Evolutionary conservation across 2,888 invertebrate species (phyloP).

Genomic region (Cheiracanthium punctorium): DNA sequence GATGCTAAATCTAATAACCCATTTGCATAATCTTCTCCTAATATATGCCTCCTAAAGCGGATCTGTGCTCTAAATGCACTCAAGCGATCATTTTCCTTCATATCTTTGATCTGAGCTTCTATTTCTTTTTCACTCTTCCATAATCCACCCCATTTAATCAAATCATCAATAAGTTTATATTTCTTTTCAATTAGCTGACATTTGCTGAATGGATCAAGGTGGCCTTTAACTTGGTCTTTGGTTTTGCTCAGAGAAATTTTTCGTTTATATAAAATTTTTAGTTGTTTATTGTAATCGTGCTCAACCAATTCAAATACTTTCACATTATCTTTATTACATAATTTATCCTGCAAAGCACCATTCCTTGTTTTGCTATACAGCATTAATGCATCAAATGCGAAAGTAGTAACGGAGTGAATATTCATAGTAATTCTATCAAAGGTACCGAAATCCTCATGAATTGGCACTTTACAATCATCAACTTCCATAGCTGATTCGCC

Average conservation of each 20-base stretch:
- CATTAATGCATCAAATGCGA: constrained; percentile 53
- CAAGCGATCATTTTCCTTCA: constrained; percentile 51
- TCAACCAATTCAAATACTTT: constrained; percentile 46
- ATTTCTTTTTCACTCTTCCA: constrained; percentile 68
- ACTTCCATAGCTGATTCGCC: constrained; percentile 35
- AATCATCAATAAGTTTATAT: constrained; percentile 66
- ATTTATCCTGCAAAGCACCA: constrained; percentile 57
- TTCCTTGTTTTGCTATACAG: constrained; percentile 54
- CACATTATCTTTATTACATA: constrained; percentile 44
- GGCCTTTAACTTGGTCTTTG: neutral
- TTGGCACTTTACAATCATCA: constrained; percentile 13
- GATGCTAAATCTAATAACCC: constrained; percentile 62
- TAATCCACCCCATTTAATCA: constrained; percentile 63
- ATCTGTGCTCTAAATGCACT: constrained; percentile 61
- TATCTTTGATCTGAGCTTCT: constrained; percentile 52
- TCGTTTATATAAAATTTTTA: constrained; percentile 47
- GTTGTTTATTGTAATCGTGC: constrained; percentile 40
- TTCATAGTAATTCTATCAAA: constrained; percentile 60
- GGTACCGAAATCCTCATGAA: constrained; percentile 52
- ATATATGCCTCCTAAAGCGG: constrained; percentile 55
- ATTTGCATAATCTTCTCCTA: constrained; percentile 51
- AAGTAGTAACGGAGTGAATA: constrained; percentile 51
- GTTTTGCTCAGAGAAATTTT: constrained; percentile 48
- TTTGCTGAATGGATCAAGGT: constrained; percentile 18
- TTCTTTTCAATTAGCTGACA: constrained; percentile 54